Base-by-base conservation (phyloP, 1,140 invertebrate species). In the Alviniconcha marisindica region DNA sequence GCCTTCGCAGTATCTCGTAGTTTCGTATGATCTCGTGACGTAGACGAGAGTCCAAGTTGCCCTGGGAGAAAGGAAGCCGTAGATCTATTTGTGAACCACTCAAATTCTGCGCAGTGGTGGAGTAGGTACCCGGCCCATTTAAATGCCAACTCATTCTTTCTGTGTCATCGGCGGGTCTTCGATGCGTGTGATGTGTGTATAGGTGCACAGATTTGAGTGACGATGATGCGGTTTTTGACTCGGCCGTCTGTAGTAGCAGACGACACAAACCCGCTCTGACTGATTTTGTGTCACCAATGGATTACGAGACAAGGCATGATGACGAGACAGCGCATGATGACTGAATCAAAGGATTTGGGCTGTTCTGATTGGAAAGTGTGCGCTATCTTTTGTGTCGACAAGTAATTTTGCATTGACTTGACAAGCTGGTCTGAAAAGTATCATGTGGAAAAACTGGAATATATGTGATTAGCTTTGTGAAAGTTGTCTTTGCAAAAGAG, bases 31-130 rank as follows among this genome's bases (percentile, higher is more conserved):
- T 66, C 78, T 63, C 78, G 56, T 69, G 21, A 12, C 15, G 15
- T 31, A 71, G 69, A 40, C 69, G 60, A 63, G 56, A 63, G 4
- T 44, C 10, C 21, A 38, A 80, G 78, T 80, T 80, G 78, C 78
- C 78, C 78, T 28, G 56, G 78, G 78, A 66, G 78, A 80, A 63
- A 31, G 18, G 36, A 80, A 80, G 78, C 78, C 28, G 36, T 38
- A 7, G 38, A 12, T 21, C 3, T n/a, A 38, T 38, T 38, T 44
- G 5, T 14, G n/a, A 76, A 76, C 10, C n/a, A 28, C 44, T 48
- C 38, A 76, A 31, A 48, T n/a, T 28, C 18, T n/a, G 31, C 7
- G 14, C 24, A 31, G 18, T 5, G 15, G 21, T 76, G 73, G 40
- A 0, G 24, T 7, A 5, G 28, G n/a, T n/a, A 18, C n/a, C 10